A percentile compares a stretch with the other conserved stretches of the same genome.
Evolutionary conservation across 2,888 invertebrate genomes (phyloP).

Genomic region (Oegoconia quadripuncta): DNA sequence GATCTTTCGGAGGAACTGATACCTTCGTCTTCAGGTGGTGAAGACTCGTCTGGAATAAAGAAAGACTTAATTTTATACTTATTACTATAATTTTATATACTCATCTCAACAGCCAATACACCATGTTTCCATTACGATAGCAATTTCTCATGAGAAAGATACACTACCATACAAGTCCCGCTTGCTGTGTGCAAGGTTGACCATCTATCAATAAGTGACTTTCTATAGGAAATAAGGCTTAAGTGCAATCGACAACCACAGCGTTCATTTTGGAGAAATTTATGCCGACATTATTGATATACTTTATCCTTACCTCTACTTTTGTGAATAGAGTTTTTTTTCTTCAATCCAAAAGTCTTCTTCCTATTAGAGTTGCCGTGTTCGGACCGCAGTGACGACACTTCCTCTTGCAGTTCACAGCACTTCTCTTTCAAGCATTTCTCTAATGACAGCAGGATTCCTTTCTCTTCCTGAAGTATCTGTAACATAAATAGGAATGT

Average conservation of each 20-base stretch:
- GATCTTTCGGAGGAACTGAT: slow-evolving; percentile 92
- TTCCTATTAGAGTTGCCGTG: slow-evolving; percentile 68
- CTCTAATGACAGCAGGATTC: slow-evolving; percentile 85
- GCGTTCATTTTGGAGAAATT: too few species aligned
- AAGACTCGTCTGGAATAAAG: slow-evolving; percentile 78
- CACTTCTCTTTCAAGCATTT: slow-evolving; percentile 87
- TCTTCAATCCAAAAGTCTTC: slow-evolving; percentile 72
- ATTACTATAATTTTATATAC: not conserved
- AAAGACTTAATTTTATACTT: too few species aligned
- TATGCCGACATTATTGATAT: not conserved
- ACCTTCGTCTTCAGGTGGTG: slow-evolving; percentile 92
- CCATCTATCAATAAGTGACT: too few species aligned
- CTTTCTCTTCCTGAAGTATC: slow-evolving; percentile 88
- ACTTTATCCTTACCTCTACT: slow-evolving; percentile 57
- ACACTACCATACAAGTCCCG: too few species aligned
- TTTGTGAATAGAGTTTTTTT: slow-evolving; percentile 61
- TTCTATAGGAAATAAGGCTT: too few species aligned
- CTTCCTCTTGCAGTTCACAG: slow-evolving; percentile 86
- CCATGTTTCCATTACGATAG: too few species aligned
- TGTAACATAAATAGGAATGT: slow-evolving; percentile 39
- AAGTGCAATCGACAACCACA: too few species aligned
- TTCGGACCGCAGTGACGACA: slow-evolving; percentile 79
- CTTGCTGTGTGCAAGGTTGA: too few species aligned
- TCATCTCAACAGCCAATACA: too few species aligned
- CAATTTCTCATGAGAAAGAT: too few species aligned